Evolutionary conservation across 2,797 vertebrate genomes (phyloP).

Genomic region (Kryptopterus vitreolus): DNA sequence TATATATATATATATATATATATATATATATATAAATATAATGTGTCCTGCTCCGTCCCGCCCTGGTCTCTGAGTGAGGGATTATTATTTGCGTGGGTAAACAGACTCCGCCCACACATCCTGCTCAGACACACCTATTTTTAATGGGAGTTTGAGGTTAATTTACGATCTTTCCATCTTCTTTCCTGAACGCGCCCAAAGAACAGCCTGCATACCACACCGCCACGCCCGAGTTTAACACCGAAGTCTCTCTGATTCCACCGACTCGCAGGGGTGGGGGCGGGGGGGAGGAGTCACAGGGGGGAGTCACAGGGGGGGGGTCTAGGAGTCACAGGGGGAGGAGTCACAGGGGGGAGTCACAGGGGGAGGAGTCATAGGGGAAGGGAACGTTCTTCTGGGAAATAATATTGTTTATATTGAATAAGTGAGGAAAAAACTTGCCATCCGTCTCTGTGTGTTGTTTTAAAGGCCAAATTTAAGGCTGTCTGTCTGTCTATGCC

Average conservation of each 20-base stretch:
- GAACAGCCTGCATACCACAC: conserved; percentile 23
- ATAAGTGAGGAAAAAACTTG: neutral
- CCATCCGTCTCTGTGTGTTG: neutral
- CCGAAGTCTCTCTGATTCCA: conserved; percentile 15
- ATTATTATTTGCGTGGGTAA: conserved; percentile 35
- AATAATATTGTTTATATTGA: conserved; percentile 3
- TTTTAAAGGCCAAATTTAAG: too few relatives aligned
- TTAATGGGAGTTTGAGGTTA: conserved; percentile 38
- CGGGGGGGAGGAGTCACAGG: too few relatives aligned
- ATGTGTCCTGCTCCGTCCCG: conserved; percentile 1
- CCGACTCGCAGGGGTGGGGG: neutral
- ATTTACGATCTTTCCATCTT: conserved; percentile 21
- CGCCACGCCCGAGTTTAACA: conserved; percentile 36
- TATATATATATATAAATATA: too few relatives aligned
- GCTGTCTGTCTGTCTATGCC: too few relatives aligned
- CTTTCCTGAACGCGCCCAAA: neutral
- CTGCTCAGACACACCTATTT: conserved; percentile 32
- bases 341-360: too few relatives aligned
- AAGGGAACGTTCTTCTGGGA: conserved; percentile 30
- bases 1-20: too few relatives aligned
- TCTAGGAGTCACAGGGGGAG: too few relatives aligned
- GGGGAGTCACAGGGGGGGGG: too few relatives aligned
- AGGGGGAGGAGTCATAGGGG: too few relatives aligned
- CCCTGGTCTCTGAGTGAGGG: conserved; percentile 3
- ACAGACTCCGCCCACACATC: conserved; percentile 8